Conservation (phyloP, 2,113 vertebrate genomes). For the Ctenodactylus gundi region DNA sequence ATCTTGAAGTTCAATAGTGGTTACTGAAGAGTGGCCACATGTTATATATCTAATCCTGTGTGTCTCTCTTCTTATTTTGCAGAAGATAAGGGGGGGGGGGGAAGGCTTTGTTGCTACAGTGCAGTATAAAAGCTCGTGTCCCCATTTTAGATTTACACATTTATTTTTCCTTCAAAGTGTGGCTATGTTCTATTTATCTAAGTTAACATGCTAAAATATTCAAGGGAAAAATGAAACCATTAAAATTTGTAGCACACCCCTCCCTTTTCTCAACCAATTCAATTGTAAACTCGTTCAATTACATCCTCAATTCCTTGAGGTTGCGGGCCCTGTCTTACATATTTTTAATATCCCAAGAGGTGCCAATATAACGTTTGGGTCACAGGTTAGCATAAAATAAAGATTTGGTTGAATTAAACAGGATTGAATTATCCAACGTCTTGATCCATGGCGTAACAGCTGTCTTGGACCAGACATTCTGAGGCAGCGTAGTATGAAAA, state of each 20-base stretch:
- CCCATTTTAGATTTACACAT: constrained; percentile 12
- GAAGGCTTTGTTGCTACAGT: not conserved
- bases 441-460: not conserved
- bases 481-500: not conserved
- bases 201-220: not conserved
- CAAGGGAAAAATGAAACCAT: not conserved
- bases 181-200: not conserved
- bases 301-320: constrained; percentile 48
- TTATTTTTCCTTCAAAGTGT: not conserved
- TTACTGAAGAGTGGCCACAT: constrained; percentile 73
- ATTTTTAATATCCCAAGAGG: constrained; percentile 58
- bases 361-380: not conserved
- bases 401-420: constrained; percentile 63
- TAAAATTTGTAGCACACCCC: not conserved
- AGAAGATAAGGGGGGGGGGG: not conserved
- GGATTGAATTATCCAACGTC: constrained; percentile 45
- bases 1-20: constrained; percentile 78
- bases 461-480: not conserved
- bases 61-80: constrained; percentile 32
- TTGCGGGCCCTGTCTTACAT: constrained; percentile 42
- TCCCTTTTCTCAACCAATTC: not conserved
- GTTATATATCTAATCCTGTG: constrained; percentile 54
- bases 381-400: constrained; percentile 54
- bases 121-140: not conserved
- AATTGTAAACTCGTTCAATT: constrained; percentile 17